Conservation (phyloP, 2,888 invertebrate genomes). For the Caenorhabditis panamensis region DNA sequence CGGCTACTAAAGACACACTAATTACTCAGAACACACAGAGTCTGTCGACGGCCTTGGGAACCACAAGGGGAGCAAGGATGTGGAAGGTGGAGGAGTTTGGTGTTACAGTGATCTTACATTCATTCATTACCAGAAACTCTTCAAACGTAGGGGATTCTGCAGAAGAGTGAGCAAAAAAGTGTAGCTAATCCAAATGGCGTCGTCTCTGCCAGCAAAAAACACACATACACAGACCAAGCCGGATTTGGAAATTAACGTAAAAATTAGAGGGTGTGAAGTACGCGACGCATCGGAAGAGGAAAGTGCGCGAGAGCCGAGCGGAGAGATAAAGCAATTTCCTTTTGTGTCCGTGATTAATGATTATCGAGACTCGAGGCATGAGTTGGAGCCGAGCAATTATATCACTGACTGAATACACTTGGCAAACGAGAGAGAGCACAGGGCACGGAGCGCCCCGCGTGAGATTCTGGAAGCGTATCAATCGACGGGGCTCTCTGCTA, state of each 20-base stretch:
- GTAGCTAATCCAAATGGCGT: background rate
- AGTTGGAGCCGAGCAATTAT: conserved; percentile 6
- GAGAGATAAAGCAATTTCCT: conserved; percentile 45
- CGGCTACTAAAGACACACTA: conserved; percentile 6
- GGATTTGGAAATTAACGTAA: conserved; percentile 20
- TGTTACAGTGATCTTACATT: too few species aligned
- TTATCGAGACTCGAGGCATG: too few species aligned
- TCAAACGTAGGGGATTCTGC: conserved; percentile 1
- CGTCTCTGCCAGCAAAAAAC: background rate
- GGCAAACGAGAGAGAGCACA: background rate
- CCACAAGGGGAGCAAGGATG: background rate
- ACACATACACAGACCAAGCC: too few species aligned
- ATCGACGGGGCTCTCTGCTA: conserved; percentile 7
- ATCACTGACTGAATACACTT: background rate
- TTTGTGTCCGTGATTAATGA: conserved; percentile 43
- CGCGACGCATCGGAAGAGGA: background rate
- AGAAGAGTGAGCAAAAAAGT: background rate
- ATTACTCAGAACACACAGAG: conserved; percentile 10
- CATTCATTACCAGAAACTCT: background rate
- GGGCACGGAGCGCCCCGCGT: background rate
- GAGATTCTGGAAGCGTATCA: conserved; percentile 25
- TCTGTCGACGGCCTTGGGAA: background rate
- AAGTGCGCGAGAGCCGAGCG: background rate
- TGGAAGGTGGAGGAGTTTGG: too few species aligned
- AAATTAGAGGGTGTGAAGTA: conserved; percentile 19